These are phyloP conservation scores for Chaetogeoica ovagalla DNA, from an alignment of 2,888 invertebrate species.

Conservation along the genomic window DNA sequence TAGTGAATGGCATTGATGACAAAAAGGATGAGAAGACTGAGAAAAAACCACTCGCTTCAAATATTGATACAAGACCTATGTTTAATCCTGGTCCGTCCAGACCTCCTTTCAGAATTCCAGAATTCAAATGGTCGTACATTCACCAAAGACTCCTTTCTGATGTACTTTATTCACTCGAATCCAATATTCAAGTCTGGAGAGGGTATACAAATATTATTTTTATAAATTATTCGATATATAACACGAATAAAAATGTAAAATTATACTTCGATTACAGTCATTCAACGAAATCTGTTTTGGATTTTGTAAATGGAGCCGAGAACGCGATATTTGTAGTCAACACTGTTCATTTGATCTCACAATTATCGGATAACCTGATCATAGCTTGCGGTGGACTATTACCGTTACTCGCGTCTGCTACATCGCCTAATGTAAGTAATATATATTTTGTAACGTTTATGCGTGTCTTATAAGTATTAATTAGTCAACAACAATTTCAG, in stretches of 20 bases:
- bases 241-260: not conserved
- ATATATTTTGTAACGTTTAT: not conserved
- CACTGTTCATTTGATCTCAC: slow-evolving; percentile 98
- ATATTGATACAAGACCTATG: slow-evolving; percentile 69
- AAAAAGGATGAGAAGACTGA: slow-evolving; percentile 32
- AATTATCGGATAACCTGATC: slow-evolving; percentile 96
- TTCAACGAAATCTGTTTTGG: slow-evolving; percentile 93
- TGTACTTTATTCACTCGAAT: slow-evolving; percentile 93
- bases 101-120: slow-evolving; percentile 97
- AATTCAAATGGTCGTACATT: slow-evolving; percentile 99
- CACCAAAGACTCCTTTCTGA: slow-evolving; percentile 95
- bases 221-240: not conserved
- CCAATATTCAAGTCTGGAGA: slow-evolving; percentile 91
- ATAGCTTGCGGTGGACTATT: slow-evolving; percentile 97
- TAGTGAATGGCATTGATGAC: slow-evolving; percentile 8
- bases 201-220: slow-evolving; percentile 43
- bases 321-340: slow-evolving; percentile 99
- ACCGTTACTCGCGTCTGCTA: slow-evolving; percentile 95
- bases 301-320: slow-evolving; percentile 97
- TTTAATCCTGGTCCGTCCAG: slow-evolving; percentile 91
- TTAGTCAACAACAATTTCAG: slow-evolving; percentile 63
- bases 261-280: slow-evolving; percentile 72
- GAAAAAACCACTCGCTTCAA: slow-evolving; percentile 27
- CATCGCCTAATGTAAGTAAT: slow-evolving; percentile 90
- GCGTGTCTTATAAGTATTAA: not conserved